Base-by-base conservation (phyloP, 2,888 invertebrate genomes). In the Cerastis leucographa region DNA sequence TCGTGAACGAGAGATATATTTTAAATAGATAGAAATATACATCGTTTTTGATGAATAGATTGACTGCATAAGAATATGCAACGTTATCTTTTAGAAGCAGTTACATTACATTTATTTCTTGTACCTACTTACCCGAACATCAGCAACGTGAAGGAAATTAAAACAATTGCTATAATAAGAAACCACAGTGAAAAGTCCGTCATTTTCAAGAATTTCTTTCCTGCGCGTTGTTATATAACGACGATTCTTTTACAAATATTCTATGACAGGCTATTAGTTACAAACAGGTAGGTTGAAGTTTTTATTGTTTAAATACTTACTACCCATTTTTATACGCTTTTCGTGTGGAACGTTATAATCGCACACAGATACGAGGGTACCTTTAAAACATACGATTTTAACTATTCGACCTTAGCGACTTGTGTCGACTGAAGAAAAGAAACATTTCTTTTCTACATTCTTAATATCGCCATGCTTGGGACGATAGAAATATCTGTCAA, bases 41-140 rank as follows among this genome's bases (percentile, higher is more conserved):
- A 35, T 35, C 35, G 35, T 2, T 35, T 35, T 35, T 35, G 35
- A 35, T 35, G 3, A 35, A 35, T 35, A 35, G 35, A 35, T 35
- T 35, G 17, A 59, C 19, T 29, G 25, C n/a, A 12, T 25, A n/a
- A 54, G 17, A 29, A 59, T 2, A 59, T 29, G 29, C 29, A 17
- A 59, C 17, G n/a, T 17, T 29, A 59, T 56, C 29, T 56, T 25
- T n/a, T 56, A 56, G 56, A 25, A 56, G 25, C 25, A 62, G 35
- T 62, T 62, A 62, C 61, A 35, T 62, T 62, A 62, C 61, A 35
- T 19, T 35, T 22, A 61, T 51, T 59, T 25, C 11, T 46, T 46
- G 14, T 62, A 65, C 42, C 6, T 74, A 87, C 91, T 90, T 84
- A 91, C 90, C 86, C 86, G 74, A 90, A 74, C 64, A 90, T 83